Evolutionary conservation across 1,140 invertebrate species (phyloP).

Genomic region (Bombus consobrinus): DNA sequence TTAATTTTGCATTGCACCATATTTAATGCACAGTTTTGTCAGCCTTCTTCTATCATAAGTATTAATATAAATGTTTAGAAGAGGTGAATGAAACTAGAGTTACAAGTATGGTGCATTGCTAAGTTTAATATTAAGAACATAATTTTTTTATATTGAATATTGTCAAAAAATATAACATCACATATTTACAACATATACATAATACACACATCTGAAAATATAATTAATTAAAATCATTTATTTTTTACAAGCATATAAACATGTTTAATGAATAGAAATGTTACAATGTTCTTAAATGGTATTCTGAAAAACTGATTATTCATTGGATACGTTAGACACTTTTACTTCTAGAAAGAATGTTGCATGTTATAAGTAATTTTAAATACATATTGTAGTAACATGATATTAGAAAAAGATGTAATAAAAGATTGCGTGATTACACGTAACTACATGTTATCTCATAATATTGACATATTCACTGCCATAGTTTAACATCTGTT

Average conservation of each 20-base stretch:
- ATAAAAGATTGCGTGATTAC: neutral
- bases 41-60: neutral
- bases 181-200: neutral
- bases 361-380: conserved; percentile 21
- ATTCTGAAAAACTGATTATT: neutral
- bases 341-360: conserved; percentile 17
- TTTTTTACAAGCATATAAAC: neutral
- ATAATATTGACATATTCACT: conserved; percentile 58
- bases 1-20: conserved; percentile 17
- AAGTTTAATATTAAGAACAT: conserved; percentile 1
- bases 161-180: neutral
- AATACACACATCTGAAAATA: neutral
- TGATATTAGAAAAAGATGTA: conserved; percentile 26
- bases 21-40: conserved; percentile 34
- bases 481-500: conserved; percentile 28
- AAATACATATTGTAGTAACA: neutral
- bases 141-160: conserved; percentile 10
- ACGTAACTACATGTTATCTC: neutral
- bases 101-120: conserved; percentile 27
- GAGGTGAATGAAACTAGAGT: conserved; percentile 5
- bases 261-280: conserved; percentile 1
- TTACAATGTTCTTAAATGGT: neutral
- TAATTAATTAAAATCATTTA: conserved; percentile 7
- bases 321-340: conserved; percentile 5
- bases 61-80: neutral